A percentile compares a stretch with the other conserved stretches of the same genome.
phyloP scores from a whole-genome alignment of 2,113 vertebrate species.

The Ploceus nigricollis region DNA sequence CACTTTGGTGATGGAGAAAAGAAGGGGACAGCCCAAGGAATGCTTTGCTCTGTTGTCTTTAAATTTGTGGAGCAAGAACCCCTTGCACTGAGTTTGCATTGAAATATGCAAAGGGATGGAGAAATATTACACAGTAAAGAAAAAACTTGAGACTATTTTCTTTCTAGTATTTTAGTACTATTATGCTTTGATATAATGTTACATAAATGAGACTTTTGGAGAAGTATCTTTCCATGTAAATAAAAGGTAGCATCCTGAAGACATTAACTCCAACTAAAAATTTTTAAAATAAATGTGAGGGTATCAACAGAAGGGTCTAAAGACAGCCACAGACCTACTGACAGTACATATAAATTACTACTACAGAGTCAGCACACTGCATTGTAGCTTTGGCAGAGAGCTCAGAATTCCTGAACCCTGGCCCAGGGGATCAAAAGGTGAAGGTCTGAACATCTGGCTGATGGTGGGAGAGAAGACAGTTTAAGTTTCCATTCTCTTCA shows the following conservation, averaged over 20 bases:
- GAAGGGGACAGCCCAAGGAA: not conserved
- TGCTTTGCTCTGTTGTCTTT: not conserved
- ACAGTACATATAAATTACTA: not conserved
- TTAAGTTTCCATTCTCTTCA: conserved; percentile 34
- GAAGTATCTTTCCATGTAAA: not conserved
- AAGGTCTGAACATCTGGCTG: conserved; percentile 38
- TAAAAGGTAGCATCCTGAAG: not conserved
- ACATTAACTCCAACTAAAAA: not conserved
- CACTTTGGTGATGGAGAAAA: not conserved
- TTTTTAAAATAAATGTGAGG: not conserved
- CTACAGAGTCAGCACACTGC: not conserved
- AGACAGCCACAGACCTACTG: not conserved
- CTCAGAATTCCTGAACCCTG: conserved; percentile 8
- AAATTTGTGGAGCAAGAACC: not conserved
- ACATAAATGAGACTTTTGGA: not conserved
- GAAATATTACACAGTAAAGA: not conserved
- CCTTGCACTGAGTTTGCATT: not conserved
- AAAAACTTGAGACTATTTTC: not conserved
- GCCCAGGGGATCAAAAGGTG: conserved; percentile 28
- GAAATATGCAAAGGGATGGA: not conserved
- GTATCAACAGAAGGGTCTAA: not conserved
- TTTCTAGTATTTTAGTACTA: not conserved
- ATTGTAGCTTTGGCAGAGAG: not conserved
- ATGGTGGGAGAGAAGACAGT: conserved; percentile 1
- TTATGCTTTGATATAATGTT: not conserved